Percentiles rank a stretch among this genome's conserved stretches.
These are phyloP conservation scores for Oegoconia quadripuncta DNA, from an alignment of 2,888 invertebrate genomes.

Conservation along the genomic window DNA sequence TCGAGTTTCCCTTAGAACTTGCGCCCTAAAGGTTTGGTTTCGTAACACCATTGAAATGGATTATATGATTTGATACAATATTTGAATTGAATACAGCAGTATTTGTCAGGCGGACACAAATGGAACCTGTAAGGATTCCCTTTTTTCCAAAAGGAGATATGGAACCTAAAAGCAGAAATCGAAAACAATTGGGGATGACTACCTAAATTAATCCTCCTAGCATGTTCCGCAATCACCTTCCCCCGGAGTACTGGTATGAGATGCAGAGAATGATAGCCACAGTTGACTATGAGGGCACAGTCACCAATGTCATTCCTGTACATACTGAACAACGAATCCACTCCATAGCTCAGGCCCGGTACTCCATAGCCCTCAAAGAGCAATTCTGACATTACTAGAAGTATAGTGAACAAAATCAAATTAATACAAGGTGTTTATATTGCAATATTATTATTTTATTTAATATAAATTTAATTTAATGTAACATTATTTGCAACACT, in stretches of 20 bases:
- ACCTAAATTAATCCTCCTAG: conserved; percentile 91
- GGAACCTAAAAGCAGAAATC: no score
- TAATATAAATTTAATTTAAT: not conserved
- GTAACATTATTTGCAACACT: no score
- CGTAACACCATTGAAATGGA: no score
- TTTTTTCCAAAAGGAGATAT: no score
- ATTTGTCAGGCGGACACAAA: no score
- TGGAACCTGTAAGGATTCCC: no score
- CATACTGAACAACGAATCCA: conserved; percentile 90
- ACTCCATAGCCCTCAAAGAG: conserved; percentile 95
- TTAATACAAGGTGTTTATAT: not conserved
- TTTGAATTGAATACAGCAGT: no score
- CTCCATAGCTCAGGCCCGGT: conserved; percentile 91
- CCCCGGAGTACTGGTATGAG: conserved; percentile 90
- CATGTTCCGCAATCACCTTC: conserved; percentile 82
- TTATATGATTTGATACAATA: no score
- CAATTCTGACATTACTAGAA: conserved; percentile 94
- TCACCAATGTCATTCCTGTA: conserved; percentile 80
- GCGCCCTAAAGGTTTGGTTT: no score
- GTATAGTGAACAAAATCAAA: not conserved
- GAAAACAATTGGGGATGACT: conserved; percentile 6
- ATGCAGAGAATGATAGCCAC: conserved; percentile 94
- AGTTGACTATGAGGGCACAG: conserved; percentile 87
- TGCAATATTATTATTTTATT: not conserved
- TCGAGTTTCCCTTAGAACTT: no score